Percentiles rank a stretch among this genome's conserved stretches.
Conservation (phyloP, 2,888 invertebrate genomes). For the Hydraecia micacea region DNA sequence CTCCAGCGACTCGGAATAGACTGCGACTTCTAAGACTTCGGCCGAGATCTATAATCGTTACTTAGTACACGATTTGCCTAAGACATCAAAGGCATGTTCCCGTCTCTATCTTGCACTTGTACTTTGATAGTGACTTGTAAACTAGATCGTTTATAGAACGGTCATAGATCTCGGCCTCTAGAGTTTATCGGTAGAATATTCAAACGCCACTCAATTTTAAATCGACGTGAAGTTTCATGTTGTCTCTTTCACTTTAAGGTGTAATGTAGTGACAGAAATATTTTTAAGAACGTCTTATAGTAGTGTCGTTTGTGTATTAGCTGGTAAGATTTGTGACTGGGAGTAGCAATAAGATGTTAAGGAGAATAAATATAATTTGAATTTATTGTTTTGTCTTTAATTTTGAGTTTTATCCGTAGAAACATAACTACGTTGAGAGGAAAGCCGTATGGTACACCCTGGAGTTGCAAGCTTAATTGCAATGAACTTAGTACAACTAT, state of each 20-base stretch:
- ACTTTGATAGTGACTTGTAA: too few relatives aligned
- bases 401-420: background rate
- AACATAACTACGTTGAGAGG: background rate
- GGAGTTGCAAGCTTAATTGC: background rate
- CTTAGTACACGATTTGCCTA: background rate
- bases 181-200: background rate
- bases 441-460: background rate
- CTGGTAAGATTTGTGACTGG: slow-evolving; percentile 1
- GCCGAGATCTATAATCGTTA: background rate
- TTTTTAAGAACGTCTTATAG: background rate
- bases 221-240: too few relatives aligned
- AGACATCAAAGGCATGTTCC: too few relatives aligned
- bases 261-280: background rate
- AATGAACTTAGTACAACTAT: background rate
- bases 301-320: background rate
- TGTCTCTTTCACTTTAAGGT: background rate
- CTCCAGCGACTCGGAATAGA: slow-evolving; percentile 75
- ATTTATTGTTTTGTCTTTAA: background rate
- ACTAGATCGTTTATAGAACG: too few relatives aligned
- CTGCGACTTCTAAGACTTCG: slow-evolving; percentile 3
- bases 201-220: background rate
- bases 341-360: slow-evolving; percentile 12
- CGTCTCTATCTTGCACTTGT: too few relatives aligned
- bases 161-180: background rate
- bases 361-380: slow-evolving; percentile 30